Base-by-base conservation (phyloP, 2,113 vertebrate genomes). In the Proteles cristata region DNA sequence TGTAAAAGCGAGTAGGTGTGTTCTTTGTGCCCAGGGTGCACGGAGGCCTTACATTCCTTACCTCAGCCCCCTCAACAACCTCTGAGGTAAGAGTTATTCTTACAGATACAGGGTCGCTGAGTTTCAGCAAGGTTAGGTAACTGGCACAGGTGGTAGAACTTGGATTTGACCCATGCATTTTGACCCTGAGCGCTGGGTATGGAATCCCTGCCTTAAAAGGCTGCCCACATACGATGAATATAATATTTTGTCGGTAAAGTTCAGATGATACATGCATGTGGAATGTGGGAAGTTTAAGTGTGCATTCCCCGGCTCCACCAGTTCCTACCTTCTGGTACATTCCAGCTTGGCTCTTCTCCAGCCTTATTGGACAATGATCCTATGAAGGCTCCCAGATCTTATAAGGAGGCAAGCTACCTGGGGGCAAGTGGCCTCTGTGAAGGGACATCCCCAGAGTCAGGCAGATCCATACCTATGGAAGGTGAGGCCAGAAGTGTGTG, bases 61-160 rank as follows among this genome's bases (percentile, higher is more conserved):
- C 17, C 33, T 76, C 11, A 39, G 84, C 33, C 53, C 12, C 83
- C 11, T 45, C 53, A 39, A 23, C 5, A 5, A 6, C 12, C 31
- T 4, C 1, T 1, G 12, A 55, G 19, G 45, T 7, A 16, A 23
- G 10, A 19, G 11, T 45, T 65, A 1, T 9, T 35, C 39, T 26
- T 48, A 43, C 2, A 74, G 26, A 76, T 4, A 9, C 0, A 26
- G 53, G 53, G 23, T 79, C 17, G 53, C 35, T 4, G n/a, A 65
- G 7, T 9, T 17, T 4, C 58, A 77, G 25, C 61, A 58, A 16
- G 12, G 25, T 28, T 50, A 7, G 50, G 53, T n/a, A 68, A 53
- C 15, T 5, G 12, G 61, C 61, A 43, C 10, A 43, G n/a, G 14
- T 12, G 1, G 1, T 31, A 11, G 43, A 89, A 25, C 86, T 77